Evolutionary conservation across 30 jellyfish, hydroid and myxozoan species (phyloP).

Genomic region (Turritopsis dohrnii): DNA sequence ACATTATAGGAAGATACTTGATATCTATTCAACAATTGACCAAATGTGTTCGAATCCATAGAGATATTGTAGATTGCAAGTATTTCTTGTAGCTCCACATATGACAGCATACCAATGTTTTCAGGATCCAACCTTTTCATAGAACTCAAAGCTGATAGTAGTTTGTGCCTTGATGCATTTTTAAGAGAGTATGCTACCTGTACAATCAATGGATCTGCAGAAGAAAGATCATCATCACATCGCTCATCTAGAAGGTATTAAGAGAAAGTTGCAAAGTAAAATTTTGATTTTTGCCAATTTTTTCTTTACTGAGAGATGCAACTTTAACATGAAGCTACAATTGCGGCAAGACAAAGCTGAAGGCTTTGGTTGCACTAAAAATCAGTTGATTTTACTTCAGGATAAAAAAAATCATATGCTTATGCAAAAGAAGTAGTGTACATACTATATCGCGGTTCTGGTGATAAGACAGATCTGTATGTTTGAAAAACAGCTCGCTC

Average conservation of each 20-base stretch:
- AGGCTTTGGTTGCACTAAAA: too few species aligned
- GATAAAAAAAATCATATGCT: neutral
- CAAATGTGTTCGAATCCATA: neutral
- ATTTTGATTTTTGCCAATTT: too few species aligned
- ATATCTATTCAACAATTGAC: neutral
- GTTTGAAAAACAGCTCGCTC: conserved; percentile 37
- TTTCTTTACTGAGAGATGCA: too few species aligned
- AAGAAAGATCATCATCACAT: neutral
- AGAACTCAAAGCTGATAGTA: conserved; percentile 19
- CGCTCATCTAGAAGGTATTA: neutral
- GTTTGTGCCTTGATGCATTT: conserved; percentile 4
- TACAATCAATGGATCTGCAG: neutral
- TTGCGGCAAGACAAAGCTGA: too few species aligned
- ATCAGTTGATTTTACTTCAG: too few species aligned
- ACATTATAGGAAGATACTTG: neutral
- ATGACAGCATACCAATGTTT: conserved; percentile 4
- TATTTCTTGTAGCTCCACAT: conserved; percentile 3
- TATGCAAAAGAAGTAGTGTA: neutral
- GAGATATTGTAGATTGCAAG: neutral
- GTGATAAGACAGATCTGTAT: conserved; percentile 39
- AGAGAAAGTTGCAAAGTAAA: too few species aligned
- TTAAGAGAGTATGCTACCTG: neutral
- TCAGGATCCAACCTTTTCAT: conserved; percentile 15
- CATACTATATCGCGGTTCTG: conserved; percentile 34
- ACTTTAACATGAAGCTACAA: too few species aligned